Percentiles rank a stretch among this genome's conserved stretches.
These are phyloP conservation scores for Drosophila kepulauana DNA, from an alignment of 1,140 invertebrate genomes.

Conservation along the genomic window DNA sequence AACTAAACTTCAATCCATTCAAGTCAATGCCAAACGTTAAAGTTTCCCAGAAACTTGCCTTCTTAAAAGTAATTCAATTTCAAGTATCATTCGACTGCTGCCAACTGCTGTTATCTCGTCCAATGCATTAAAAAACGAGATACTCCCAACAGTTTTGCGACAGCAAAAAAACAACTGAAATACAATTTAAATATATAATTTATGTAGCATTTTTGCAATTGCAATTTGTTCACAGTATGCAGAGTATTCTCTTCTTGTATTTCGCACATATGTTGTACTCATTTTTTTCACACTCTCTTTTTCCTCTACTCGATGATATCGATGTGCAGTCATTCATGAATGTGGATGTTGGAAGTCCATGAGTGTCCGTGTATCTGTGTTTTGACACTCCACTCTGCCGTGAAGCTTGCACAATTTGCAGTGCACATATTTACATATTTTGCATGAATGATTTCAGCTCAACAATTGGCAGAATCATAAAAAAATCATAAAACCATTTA, in stretches of 20 bases:
- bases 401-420: neutral
- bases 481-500: conserved; percentile 18
- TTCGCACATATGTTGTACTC: neutral
- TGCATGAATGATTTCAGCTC: conserved; percentile 19
- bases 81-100: conserved; percentile 8
- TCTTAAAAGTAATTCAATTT: conserved; percentile 25
- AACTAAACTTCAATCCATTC: conserved; percentile 39
- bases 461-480: conserved; percentile 21
- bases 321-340: no score
- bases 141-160: neutral
- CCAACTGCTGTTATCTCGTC: neutral
- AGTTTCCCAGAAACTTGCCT: conserved; percentile 15
- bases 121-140: neutral
- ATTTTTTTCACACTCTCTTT: neutral
- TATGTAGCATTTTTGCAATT: conserved; percentile 2
- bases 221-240: neutral
- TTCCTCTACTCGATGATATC: no score
- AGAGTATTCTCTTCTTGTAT: neutral
- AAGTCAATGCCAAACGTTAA: conserved; percentile 27
- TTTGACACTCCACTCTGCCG: conserved; percentile 25
- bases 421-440: conserved; percentile 18
- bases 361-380: conserved; percentile 15
- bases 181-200: conserved; percentile 23
- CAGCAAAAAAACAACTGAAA: neutral
- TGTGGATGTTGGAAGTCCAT: neutral